A percentile compares a stretch with the other conserved stretches of the same genome.
Evolutionary conservation across 2,888 invertebrate genomes (phyloP).

Genomic region (Ommatoiulus sabulosus): DNA sequence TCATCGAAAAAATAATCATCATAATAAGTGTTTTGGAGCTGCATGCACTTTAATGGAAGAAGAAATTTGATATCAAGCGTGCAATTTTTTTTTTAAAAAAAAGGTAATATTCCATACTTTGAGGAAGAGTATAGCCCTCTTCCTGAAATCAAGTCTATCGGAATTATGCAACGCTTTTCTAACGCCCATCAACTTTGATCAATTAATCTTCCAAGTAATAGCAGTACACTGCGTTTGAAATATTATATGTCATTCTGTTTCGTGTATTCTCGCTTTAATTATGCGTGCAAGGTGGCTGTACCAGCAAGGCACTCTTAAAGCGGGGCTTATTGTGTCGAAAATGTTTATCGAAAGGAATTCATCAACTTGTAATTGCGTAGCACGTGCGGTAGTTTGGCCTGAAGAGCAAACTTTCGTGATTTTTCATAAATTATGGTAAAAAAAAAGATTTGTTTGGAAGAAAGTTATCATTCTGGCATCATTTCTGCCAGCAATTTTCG

Average conservation of each 20-base stretch:
- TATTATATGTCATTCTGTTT: background rate
- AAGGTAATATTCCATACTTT: background rate
- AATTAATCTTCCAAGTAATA: conserved; percentile 15
- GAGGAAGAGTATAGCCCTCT: background rate
- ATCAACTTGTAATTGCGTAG: background rate
- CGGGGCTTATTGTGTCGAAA: background rate
- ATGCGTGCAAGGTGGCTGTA: background rate
- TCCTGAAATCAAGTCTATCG: background rate
- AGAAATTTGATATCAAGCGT: background rate
- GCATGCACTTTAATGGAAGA: background rate
- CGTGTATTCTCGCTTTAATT: background rate
- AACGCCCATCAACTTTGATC: background rate
- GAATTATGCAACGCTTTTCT: background rate
- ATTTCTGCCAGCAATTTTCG: too few species aligned
- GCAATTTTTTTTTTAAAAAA: background rate
- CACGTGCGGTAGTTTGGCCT: background rate
- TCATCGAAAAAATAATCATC: background rate
- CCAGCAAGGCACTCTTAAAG: background rate
- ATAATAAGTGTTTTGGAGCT: background rate
- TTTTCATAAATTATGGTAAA: background rate
- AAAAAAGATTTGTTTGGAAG: background rate
- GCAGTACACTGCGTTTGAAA: background rate
- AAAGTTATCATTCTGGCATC: too few species aligned
- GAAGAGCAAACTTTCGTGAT: background rate
- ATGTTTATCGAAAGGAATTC: background rate